Evolutionary conservation across 1,140 invertebrate species (phyloP), one percentile per base, ranked within the genome.

Genomic region (Rhyzopertha dominica): DNA sequence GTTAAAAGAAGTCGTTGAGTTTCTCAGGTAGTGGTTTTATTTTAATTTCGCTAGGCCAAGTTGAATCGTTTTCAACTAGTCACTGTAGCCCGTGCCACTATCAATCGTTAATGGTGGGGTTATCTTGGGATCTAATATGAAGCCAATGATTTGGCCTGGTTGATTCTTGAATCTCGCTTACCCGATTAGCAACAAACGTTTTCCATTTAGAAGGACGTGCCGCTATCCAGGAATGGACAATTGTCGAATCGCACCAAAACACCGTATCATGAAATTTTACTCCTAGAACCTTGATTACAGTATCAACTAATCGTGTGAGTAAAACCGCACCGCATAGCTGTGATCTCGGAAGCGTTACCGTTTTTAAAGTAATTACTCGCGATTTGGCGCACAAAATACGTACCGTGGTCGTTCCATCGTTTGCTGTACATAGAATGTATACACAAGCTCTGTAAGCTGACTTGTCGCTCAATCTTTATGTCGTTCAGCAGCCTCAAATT

Each of bases 211-310:
- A 44, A 8, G 68, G 62, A 4, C 53, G 42, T 20, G 45, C 54
- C 10, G 51, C 55, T 14, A 71, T 50, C 70, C 69, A 73, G 5
- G 51, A 51, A 17, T 70, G 39, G 1, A 69, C 65, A 4, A 70
- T 61, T 2, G 58, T 68, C 1, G 67, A 70, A 43, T 73, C 64
- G 1, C 56, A 61, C 68, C 70, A 71, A 47, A 61, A 66, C 17
- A 42, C 56, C 4, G 56, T 47, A 4, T 53, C 28, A 5, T 32
- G 23, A 17, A 67, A 45, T 3, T 47, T 32, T 22, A 62, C 32
- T n/a, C 48, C 29, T 19, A 68, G 42, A 3, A 53, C 16, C 2
- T 46, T 19, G 23, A 41, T 18, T 7, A 64, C 36, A 7, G 38
- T 45, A 25, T 41, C 16, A 7, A 56, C 30, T 14, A 65, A 44